Conservation (phyloP, 1,140 invertebrate species). For the Drosophila serrata region DNA sequence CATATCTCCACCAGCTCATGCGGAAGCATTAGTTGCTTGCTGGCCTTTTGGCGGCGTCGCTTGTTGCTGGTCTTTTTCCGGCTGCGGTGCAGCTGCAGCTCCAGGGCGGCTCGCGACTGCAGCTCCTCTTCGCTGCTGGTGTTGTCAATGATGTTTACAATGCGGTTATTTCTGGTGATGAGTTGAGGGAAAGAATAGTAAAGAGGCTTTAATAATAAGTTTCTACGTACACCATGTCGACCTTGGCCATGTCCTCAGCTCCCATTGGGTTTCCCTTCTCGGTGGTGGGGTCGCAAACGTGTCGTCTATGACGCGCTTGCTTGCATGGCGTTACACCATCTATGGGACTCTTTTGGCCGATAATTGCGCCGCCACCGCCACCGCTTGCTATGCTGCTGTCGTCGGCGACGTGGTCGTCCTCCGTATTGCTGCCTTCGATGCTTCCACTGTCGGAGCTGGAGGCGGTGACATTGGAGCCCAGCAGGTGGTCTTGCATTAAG, state of each 20-base stretch:
- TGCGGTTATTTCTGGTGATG: slow-evolving; percentile 70
- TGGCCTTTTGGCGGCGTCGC: slow-evolving; percentile 75
- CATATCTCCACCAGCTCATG: slow-evolving; percentile 84
- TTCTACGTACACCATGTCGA: slow-evolving; percentile 70
- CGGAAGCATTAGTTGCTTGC: slow-evolving; percentile 69
- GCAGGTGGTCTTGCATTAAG: slow-evolving; percentile 86
- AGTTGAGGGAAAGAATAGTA: background rate
- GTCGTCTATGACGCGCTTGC: slow-evolving; percentile 81
- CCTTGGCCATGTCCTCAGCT: slow-evolving; percentile 70
- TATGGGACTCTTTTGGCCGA: slow-evolving; percentile 75
- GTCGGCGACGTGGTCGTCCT: slow-evolving; percentile 88
- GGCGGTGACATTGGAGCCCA: slow-evolving; percentile 87
- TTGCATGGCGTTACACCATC: slow-evolving; percentile 86
- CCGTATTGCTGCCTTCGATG: slow-evolving; percentile 92
- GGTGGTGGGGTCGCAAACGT: slow-evolving; percentile 76
- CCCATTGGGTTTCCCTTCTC: slow-evolving; percentile 69
- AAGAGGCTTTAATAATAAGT: background rate
- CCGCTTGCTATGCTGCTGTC: slow-evolving; percentile 82
- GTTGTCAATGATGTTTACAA: slow-evolving; percentile 83
- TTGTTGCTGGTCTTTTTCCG: slow-evolving; percentile 80
- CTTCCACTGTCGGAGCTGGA: slow-evolving; percentile 90
- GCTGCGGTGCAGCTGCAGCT: slow-evolving; percentile 55
- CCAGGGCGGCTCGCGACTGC: slow-evolving; percentile 62
- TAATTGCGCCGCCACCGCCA: slow-evolving; percentile 41
- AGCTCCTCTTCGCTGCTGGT: slow-evolving; percentile 82